Percentiles rank a stretch among this genome's conserved stretches.
Conservation (phyloP, 2,797 vertebrate genomes). For the Neomorphus geoffroyi region DNA sequence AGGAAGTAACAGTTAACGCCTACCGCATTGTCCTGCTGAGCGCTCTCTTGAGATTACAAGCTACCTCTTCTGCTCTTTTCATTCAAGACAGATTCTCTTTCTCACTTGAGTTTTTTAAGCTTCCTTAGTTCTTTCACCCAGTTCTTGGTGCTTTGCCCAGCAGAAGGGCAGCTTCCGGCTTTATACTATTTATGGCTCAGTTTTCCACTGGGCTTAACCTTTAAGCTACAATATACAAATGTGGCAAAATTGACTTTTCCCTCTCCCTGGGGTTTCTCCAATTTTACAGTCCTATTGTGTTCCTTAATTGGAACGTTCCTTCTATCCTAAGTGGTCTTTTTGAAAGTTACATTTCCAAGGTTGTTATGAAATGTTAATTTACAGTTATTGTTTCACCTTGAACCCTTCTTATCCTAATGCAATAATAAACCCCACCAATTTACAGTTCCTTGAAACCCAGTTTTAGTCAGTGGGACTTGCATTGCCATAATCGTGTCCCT, state of each 20-base stretch:
- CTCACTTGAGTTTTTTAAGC: background rate
- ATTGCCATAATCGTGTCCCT: background rate
- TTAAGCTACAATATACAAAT: background rate
- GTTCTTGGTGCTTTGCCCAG: background rate
- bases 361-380: background rate
- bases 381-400: background rate
- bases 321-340: background rate
- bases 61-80: constrained; percentile 16
- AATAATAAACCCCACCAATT: background rate
- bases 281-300: background rate
- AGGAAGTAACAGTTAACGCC: constrained; percentile 22
- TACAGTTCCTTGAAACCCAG: background rate
- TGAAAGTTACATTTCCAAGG: background rate
- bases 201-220: background rate
- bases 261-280: background rate
- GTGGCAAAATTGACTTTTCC: background rate
- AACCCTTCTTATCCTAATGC: background rate
- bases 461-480: background rate
- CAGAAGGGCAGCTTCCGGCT: background rate
- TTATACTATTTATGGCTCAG: background rate
- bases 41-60: background rate
- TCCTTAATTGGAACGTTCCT: constrained; percentile 20
- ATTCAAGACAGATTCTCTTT: constrained; percentile 1
- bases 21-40: background rate
- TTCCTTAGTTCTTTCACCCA: background rate